Evolutionary conservation across 2,797 vertebrate species (phyloP).

Genomic region (Anniella stebbinsi): DNA sequence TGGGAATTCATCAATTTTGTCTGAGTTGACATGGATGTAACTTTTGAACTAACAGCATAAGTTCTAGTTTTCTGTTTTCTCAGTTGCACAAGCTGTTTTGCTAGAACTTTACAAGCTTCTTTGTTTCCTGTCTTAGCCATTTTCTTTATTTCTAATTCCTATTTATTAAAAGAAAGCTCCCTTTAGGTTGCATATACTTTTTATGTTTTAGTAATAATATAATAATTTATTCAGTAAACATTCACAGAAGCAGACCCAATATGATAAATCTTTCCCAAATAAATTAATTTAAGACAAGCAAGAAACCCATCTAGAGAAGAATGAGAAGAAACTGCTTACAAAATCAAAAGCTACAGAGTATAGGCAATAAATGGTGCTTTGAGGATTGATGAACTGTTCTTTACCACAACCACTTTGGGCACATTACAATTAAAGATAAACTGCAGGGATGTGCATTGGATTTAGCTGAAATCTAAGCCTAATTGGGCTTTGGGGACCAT

Average conservation of each 20-base stretch:
- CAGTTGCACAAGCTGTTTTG: slow-evolving; percentile 95
- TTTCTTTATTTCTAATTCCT: slow-evolving; percentile 99
- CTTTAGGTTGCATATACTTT: background rate
- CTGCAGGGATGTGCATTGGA: background rate
- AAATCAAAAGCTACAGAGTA: background rate
- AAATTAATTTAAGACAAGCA: background rate
- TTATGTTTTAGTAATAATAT: background rate
- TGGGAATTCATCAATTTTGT: slow-evolving; percentile 99
- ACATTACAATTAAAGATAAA: slow-evolving; percentile 52
- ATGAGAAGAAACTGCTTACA: background rate
- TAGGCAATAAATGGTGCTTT: background rate
- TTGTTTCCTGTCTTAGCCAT: slow-evolving; percentile 97
- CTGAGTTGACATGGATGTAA: slow-evolving; percentile 97
- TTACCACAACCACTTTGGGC: background rate
- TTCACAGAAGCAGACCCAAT: background rate
- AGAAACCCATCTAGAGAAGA: background rate
- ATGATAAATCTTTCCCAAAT: background rate
- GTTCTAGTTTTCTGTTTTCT: slow-evolving; percentile 96
- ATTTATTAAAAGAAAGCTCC: slow-evolving; percentile 32
- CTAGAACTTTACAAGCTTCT: slow-evolving; percentile 95
- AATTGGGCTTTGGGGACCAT: too few relatives aligned
- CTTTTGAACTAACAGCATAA: slow-evolving; percentile 97
- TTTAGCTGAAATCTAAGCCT: too few relatives aligned
- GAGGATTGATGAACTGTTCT: background rate
- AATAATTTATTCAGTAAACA: background rate